Percentiles rank a stretch among this genome's conserved stretches.
Conservation (phyloP, 2,888 invertebrate species). For the Drosophila algonquin region DNA sequence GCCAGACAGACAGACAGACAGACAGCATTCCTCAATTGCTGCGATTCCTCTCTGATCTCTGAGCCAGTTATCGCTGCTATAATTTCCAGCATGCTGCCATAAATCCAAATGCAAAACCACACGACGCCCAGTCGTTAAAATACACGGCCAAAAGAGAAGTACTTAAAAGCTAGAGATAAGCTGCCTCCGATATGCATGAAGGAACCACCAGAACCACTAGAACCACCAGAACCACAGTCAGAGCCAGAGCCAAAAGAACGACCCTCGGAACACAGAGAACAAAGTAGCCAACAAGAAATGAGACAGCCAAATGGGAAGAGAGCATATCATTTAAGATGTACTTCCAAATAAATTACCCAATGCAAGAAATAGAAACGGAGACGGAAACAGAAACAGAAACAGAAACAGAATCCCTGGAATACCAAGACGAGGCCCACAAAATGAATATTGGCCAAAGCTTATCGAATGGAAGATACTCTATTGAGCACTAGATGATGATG, state of each 20-base stretch:
- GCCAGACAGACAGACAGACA: not conserved
- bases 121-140: slow-evolving; percentile 53
- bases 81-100: slow-evolving; percentile 71
- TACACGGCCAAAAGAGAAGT: slow-evolving; percentile 24
- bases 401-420: slow-evolving; percentile 16
- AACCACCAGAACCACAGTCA: slow-evolving; percentile 22
- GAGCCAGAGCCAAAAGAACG: slow-evolving; percentile 7
- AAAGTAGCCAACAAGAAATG: slow-evolving; percentile 68
- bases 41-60: slow-evolving; percentile 21
- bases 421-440: not conserved
- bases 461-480: slow-evolving; percentile 21
- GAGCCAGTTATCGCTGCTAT: slow-evolving; percentile 55
- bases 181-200: slow-evolving; percentile 45
- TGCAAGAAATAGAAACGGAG: slow-evolving; percentile 64
- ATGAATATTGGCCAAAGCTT: not conserved
- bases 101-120: slow-evolving; percentile 61
- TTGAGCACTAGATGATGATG: not conserved
- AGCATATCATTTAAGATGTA: slow-evolving; percentile 75
- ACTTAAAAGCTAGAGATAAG: slow-evolving; percentile 65
- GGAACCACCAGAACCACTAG: slow-evolving; percentile 17
- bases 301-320: slow-evolving; percentile 60
- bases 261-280: slow-evolving; percentile 48
- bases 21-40: not conserved
- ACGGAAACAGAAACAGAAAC: not conserved
- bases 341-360: slow-evolving; percentile 69